Evolutionary conservation across 1,140 invertebrate species (phyloP).

Genomic region (Dermatophagoides farinae): DNA sequence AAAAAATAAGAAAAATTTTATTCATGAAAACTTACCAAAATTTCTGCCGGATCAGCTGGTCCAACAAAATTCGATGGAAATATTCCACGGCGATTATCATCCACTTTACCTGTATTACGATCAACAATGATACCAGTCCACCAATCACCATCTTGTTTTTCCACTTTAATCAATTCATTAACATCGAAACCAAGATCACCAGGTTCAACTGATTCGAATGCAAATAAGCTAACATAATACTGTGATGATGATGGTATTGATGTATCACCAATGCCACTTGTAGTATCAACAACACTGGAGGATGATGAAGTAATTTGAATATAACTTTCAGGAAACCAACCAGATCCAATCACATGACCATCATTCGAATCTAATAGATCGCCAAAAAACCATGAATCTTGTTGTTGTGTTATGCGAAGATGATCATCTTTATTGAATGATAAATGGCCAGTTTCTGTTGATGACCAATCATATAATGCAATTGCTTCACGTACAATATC

Average conservation of each 20-base stretch:
- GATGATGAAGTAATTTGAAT: conserved; percentile 24
- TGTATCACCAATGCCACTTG: neutral
- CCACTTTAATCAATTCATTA: conserved; percentile 68
- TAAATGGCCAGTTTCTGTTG: conserved; percentile 42
- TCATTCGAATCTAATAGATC: conserved; percentile 24
- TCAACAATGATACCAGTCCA: conserved; percentile 80
- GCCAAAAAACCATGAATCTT: conserved; percentile 48
- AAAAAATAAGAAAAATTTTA: neutral
- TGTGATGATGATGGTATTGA: conserved; percentile 25
- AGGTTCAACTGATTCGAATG: conserved; percentile 51
- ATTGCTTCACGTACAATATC: conserved; percentile 17
- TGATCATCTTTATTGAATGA: conserved; percentile 44
- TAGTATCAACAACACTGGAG: neutral
- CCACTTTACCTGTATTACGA: neutral
- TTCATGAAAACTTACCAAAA: neutral
- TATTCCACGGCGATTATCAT: conserved; percentile 47
- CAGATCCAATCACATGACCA: conserved; percentile 24
- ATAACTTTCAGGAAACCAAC: conserved; percentile 53
- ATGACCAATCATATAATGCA: conserved; percentile 41
- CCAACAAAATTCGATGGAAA: conserved; percentile 87
- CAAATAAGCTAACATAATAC: conserved; percentile 51
- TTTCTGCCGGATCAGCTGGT: conserved; percentile 13
- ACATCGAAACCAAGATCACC: conserved; percentile 78
- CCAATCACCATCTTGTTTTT: conserved; percentile 84
- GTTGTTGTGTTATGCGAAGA: conserved; percentile 41